Conservation (phyloP, 2,888 invertebrate species). For the Thymelicus acteon region DNA sequence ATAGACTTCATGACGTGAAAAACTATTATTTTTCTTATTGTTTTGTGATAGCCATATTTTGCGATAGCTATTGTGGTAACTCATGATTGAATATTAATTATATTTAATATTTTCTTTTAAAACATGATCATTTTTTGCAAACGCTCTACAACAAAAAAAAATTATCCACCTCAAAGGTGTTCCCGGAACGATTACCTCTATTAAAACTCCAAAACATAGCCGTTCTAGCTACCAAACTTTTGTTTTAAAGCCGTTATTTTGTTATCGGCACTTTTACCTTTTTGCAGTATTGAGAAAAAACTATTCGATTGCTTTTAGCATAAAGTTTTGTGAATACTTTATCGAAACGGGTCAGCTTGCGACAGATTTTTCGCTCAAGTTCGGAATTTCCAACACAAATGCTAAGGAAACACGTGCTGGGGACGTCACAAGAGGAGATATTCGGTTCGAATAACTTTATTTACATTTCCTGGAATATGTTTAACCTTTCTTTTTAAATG, state of each 20-base stretch:
- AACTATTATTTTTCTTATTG: too few species aligned
- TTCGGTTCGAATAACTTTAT: constrained; percentile 56
- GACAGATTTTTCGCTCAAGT: constrained; percentile 37
- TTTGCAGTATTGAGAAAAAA: constrained; percentile 26
- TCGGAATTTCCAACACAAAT: constrained; percentile 44
- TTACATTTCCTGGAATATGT: constrained; percentile 39
- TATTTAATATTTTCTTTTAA: too few species aligned
- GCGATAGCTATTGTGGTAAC: too few species aligned
- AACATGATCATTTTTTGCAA: neutral
- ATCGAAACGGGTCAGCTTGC: constrained; percentile 36
- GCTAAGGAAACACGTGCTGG: constrained; percentile 58
- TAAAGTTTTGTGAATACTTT: constrained; percentile 38
- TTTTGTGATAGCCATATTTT: too few species aligned
- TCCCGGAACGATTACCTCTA: neutral
- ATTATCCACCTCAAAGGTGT: constrained; percentile 1
- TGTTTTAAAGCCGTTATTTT: constrained; percentile 29
- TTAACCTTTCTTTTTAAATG: constrained; percentile 14
- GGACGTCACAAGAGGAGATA: constrained; percentile 70
- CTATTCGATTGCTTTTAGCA: constrained; percentile 35
- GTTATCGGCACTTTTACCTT: constrained; percentile 29
- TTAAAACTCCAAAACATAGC: constrained; percentile 5
- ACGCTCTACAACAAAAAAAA: neutral
- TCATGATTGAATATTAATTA: too few species aligned
- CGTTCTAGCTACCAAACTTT: constrained; percentile 31
- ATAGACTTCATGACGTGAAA: too few species aligned